Evolutionary conservation across 2,888 invertebrate genomes (phyloP).

Genomic region (Anaspis maculata): DNA sequence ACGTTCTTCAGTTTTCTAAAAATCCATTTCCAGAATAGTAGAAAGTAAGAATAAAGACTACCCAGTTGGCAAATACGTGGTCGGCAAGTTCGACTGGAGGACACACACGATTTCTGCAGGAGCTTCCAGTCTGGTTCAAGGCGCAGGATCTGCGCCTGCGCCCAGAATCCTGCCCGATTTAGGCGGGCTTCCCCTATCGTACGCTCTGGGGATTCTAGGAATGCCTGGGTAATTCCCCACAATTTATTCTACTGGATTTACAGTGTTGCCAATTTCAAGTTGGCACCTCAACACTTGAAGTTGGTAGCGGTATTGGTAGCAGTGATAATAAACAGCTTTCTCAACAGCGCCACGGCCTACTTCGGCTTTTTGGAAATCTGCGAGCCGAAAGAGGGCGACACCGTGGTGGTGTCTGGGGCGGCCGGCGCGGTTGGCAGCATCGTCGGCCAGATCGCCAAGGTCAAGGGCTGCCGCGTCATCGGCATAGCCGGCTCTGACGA

Average conservation of each 20-base stretch:
- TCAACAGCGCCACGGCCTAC: constrained; percentile 58
- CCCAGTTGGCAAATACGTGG: constrained; percentile 54
- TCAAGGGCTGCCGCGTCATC: constrained; percentile 58
- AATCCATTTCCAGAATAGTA: constrained; percentile 48
- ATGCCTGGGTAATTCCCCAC: constrained; percentile 56
- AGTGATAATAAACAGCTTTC: no score
- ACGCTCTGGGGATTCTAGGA: constrained; percentile 58
- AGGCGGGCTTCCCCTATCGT: constrained; percentile 51
- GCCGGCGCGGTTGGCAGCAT: constrained; percentile 70
- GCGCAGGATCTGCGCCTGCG: constrained; percentile 7
- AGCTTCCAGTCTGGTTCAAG: constrained; percentile 5
- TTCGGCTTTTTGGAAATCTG: constrained; percentile 67
- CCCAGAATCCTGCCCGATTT: constrained; percentile 37
- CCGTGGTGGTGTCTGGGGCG: constrained; percentile 61
- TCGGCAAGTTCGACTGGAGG: constrained; percentile 61
- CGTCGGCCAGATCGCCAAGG: constrained; percentile 70
- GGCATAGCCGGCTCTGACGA: constrained; percentile 63
- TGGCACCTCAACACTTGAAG: no score
- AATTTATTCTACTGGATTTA: neutral
- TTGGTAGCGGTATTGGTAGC: no score
- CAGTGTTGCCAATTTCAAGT: neutral
- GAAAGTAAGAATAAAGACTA: constrained; percentile 56
- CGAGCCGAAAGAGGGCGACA: constrained; percentile 60
- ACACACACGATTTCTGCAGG: constrained; percentile 48
- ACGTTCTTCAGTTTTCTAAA: neutral